Evolutionary conservation across 2,888 invertebrate genomes (phyloP), one percentile per base, ranked within the genome.

Genomic region (Mechanitis messenoides): DNA sequence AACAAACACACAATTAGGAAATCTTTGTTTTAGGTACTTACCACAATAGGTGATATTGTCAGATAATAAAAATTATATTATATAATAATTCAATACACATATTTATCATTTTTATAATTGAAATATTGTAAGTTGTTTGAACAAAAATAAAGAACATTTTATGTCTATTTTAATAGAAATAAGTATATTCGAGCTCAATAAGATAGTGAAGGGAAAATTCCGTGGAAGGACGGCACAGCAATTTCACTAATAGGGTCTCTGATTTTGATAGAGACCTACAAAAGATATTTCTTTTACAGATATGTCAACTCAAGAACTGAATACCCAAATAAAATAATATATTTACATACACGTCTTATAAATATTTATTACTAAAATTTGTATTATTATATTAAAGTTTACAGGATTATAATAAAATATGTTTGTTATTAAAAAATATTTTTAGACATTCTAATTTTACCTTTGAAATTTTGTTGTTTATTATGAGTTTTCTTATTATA

Each of bases 231-330:
- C 65, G 64, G 65, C 66, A 64, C 65, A 69, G 71, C 67, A 69
- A 69, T 71, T 69, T 71, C 64, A 62, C 69, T 71, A 71, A 71
- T 69, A 71, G 69, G 71, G 69, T 69, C 63, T 65, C 60, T 62
- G 68, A 65, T 67, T 69, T 68, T 65, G 67, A 66, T 63, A 65
- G 66, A 55, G 58, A 60, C 64, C 58, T 64, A 60, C 59, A 60
- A 61, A 63, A 59, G 62, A 66, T 67, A 69, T 66, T 55, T 61
- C 53, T 59, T 60, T 64, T 63, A 68, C 59, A 66, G 59, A 66
- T 64, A 63, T 58, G 60, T 61, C 68, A 65, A 59, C 57, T 64
- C 61, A 63, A 66, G 54, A 60, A 55, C 55, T 57, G 47, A 57
- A 56, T 59, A 60, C 50, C 6, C 31, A 31, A 50, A 50, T 50